These are phyloP conservation scores for Siniperca scherzeri DNA, from an alignment of 2,797 vertebrate species.

Conservation along the genomic window DNA sequence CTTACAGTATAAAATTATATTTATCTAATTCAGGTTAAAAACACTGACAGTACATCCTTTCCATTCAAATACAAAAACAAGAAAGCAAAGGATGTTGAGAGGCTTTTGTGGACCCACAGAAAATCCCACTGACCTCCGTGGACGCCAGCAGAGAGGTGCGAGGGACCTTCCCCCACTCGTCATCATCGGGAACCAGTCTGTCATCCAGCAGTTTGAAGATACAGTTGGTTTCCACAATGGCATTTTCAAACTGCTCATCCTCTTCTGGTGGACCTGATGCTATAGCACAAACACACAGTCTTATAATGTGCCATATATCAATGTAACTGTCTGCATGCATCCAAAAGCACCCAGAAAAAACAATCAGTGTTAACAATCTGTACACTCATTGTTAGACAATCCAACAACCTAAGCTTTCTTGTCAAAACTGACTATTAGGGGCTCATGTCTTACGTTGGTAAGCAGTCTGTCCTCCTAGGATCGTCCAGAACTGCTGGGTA, in stretches of 20 bases:
- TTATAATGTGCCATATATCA: too few species aligned
- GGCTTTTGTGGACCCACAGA: not conserved
- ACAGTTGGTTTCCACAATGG: conserved; percentile 99
- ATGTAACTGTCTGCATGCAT: not conserved
- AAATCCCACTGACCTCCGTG: conserved; percentile 88
- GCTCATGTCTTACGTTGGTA: conserved; percentile 88
- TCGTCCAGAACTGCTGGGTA: conserved; percentile 94
- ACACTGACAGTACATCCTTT: not conserved
- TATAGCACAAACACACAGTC: conserved; percentile 58
- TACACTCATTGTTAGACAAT: not conserved
- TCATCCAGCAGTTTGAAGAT: conserved; percentile 96
- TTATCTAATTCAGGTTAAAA: not conserved
- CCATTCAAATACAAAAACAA: not conserved
- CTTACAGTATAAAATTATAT: not conserved
- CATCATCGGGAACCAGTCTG: conserved; percentile 96
- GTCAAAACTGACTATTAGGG: not conserved
- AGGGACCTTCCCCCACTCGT: conserved; percentile 97
- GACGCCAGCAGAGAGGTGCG: conserved; percentile 90
- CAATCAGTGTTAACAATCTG: not conserved
- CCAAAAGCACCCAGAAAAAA: not conserved
- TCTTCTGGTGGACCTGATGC: conserved; percentile 94
- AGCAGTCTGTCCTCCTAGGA: conserved; percentile 91
- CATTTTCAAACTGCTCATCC: conserved; percentile 95
- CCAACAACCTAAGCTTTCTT: not conserved
- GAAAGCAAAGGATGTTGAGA: too few species aligned